Evolutionary conservation across 2,113 vertebrate genomes (phyloP), one percentile per base, ranked within the genome.

Genomic region (Oxygymnocypris stewartii): DNA sequence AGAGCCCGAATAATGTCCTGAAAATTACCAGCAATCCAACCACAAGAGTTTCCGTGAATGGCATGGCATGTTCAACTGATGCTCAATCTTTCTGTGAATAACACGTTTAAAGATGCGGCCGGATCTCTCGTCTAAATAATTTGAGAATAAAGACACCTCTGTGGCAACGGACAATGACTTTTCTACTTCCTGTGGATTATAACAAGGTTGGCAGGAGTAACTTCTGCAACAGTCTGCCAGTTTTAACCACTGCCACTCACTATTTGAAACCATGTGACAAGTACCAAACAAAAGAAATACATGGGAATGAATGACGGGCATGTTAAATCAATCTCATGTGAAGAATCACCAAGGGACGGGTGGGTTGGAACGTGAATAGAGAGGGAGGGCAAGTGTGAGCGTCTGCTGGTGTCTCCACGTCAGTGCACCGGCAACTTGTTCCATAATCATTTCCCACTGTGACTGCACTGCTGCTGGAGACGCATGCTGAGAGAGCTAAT

Each of bases 401-500:
- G 84, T 79, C 84, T 76, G 78, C 88, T 3, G 4, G 77, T 86
- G 86, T 89, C 90, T 93, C 79, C 91, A 92, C 86, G 91, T 88
- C 86, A 92, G 84, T 86, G 87, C 90, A 87, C 83, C 86, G 49
- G 86, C 79, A 94, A 91, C 91, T 89, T 93, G 92, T 92, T 93
- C 91, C 90, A 91, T 93, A 94, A 94, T 94, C 90, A 93, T 94
- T 92, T 89, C 93, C 91, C 84, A 91, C 90, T 76, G 90, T 90
- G 92, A 92, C 89, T 92, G 91, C 91, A 88, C 90, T 92, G 92
- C 91, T 91, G 91, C 90, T 93, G 75, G 85, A 92, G 92, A 57
- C 69, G 89, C 94, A 93, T 93, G 94, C 92, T 94, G 93, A 88
- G 93, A 93, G 92, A 93, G 92, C 92, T 94, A 94, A 95, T 94